Percentiles rank a stretch among this genome's conserved stretches.
These are phyloP conservation scores for Scaptomyza caliginosa DNA, from an alignment of 2,888 invertebrate species.

Conservation along the genomic window DNA sequence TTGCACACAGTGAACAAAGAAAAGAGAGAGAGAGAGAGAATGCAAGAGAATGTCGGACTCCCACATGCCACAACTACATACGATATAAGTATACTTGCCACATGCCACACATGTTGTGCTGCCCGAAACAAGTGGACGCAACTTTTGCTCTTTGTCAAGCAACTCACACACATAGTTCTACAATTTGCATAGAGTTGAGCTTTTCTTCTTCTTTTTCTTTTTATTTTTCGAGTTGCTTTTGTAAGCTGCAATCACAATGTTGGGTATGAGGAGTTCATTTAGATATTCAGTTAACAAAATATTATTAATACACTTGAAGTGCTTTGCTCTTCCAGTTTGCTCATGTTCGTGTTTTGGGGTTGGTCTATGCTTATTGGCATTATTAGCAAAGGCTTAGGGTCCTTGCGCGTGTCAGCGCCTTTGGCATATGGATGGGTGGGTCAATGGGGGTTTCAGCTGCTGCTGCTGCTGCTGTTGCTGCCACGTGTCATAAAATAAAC, in stretches of 20 bases:
- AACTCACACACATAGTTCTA: conserved; percentile 39
- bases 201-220: conserved; percentile 17
- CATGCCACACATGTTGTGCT: conserved; percentile 40
- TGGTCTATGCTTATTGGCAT: conserved; percentile 64
- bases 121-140: conserved; percentile 51
- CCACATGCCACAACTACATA: conserved; percentile 38
- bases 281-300: conserved; percentile 50
- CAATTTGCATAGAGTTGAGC: conserved; percentile 48
- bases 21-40: not conserved
- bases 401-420: conserved; percentile 70
- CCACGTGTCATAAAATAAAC: conserved; percentile 80
- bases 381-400: conserved; percentile 73
- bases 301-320: conserved; percentile 63
- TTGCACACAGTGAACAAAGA: conserved; percentile 42
- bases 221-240: conserved; percentile 15
- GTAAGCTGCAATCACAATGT: conserved; percentile 51
- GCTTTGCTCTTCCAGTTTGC: conserved; percentile 17
- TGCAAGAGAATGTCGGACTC: conserved; percentile 1
- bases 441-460: conserved; percentile 2
- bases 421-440: conserved; percentile 32
- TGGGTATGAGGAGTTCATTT: conserved; percentile 24
- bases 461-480: conserved; percentile 16
- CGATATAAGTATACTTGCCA: conserved; percentile 19
- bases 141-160: conserved; percentile 68
- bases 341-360: not conserved